Percentiles rank a stretch among this genome's conserved stretches.
These are phyloP conservation scores for Sparus aurata DNA, from an alignment of 2,797 vertebrate genomes.

Conservation along the genomic window DNA sequence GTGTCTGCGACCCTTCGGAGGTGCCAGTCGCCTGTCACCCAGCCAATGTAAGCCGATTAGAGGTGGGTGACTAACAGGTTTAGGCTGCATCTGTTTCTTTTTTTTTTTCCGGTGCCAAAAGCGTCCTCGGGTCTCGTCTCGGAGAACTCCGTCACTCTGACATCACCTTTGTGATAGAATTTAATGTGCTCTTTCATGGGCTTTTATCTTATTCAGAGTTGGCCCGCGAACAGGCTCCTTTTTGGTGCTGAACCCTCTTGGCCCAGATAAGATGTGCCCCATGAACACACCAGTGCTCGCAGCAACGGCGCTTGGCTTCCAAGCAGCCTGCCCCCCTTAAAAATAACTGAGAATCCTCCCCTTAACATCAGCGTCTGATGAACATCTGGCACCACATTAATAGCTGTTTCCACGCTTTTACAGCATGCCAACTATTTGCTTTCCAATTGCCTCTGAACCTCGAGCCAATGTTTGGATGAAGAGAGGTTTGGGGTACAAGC, in stretches of 20 bases:
- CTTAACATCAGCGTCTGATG: constrained; percentile 57
- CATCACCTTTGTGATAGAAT: constrained; percentile 72
- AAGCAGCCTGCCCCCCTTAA: constrained; percentile 45
- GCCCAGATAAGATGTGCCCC: constrained; percentile 45
- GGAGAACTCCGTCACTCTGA: constrained; percentile 70
- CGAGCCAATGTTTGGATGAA: constrained; percentile 54
- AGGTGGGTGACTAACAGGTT: constrained; percentile 85
- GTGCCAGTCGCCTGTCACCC: constrained; percentile 81
- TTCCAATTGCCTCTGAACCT: constrained; percentile 59
- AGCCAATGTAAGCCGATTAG: constrained; percentile 89
- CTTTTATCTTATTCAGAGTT: constrained; percentile 51
- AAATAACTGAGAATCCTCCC: constrained; percentile 54
- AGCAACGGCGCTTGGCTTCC: constrained; percentile 50
- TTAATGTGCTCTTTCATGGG: constrained; percentile 62
- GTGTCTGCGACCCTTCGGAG: constrained; percentile 77
- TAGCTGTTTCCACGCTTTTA: constrained; percentile 67
- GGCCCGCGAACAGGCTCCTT: constrained; percentile 18
- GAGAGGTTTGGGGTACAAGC: constrained; percentile 26
- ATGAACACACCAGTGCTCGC: constrained; percentile 44
- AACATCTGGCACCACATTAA: constrained; percentile 79
- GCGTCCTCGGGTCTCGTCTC: constrained; percentile 57
- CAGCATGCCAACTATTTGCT: constrained; percentile 68
- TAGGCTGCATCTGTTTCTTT: constrained; percentile 85
- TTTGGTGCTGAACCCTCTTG: constrained; percentile 43
- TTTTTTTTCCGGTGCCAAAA: constrained; percentile 77